phyloP scores from a whole-genome alignment of 1,140 invertebrate species.

The Bombus waltoni region DNA sequence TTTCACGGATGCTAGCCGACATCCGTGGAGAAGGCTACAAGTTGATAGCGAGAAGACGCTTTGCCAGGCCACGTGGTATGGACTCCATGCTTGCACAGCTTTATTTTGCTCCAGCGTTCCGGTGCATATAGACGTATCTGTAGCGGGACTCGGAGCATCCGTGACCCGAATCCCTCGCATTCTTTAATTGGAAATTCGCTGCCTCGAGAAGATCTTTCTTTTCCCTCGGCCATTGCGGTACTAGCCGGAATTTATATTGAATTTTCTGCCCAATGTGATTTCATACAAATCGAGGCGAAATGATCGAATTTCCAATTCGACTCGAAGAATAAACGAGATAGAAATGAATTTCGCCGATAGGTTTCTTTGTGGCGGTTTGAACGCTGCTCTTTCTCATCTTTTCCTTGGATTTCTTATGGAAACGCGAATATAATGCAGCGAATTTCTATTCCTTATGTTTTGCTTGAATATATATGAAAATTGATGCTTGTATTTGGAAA shows the following conservation, averaged over 20 bases:
- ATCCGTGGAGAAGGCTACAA: neutral
- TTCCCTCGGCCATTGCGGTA: too few relatives aligned
- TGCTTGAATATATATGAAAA: neutral
- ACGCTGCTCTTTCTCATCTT: neutral
- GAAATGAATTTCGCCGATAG: neutral
- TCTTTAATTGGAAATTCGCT: conserved; percentile 33
- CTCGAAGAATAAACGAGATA: neutral
- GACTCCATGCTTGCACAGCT: conserved; percentile 2
- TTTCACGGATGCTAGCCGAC: neutral
- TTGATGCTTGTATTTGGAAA: neutral
- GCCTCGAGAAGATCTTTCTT: neutral
- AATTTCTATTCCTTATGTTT: neutral
- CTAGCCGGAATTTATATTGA: conserved; percentile 40
- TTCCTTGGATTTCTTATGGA: neutral
- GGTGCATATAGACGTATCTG: too few relatives aligned
- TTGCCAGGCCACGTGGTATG: conserved; percentile 26
- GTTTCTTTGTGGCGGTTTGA: neutral
- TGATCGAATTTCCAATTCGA: neutral
- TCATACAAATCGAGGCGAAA: neutral
- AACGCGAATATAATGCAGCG: neutral
- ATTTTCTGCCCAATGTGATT: neutral
- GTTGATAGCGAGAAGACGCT: neutral
- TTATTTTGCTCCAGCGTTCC: conserved; percentile 5
- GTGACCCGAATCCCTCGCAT: conserved; percentile 35
- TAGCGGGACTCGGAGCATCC: neutral